Percentiles rank a stretch among this genome's conserved stretches.
Conservation (phyloP, 2,113 vertebrate species). For the Pongo pygmaeus region DNA sequence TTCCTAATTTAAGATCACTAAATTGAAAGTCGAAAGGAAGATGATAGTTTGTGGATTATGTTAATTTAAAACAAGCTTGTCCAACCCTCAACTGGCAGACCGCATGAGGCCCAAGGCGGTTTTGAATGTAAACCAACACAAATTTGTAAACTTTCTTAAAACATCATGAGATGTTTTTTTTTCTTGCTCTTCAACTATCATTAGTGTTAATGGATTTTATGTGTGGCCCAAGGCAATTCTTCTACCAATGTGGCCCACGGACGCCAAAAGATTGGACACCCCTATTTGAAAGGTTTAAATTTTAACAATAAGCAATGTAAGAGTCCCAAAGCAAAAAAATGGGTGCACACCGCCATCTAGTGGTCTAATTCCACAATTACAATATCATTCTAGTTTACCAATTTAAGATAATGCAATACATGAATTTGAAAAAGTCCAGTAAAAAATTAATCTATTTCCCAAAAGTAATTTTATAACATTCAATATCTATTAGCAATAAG, state of each 20-base stretch:
- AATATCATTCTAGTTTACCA: accelerated
- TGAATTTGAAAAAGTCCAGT: background rate
- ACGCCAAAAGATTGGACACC: too few relatives aligned
- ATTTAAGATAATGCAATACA: too few relatives aligned
- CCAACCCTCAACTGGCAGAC: too few relatives aligned
- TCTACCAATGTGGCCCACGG: too few relatives aligned
- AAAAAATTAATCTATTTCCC: background rate
- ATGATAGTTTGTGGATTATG: background rate
- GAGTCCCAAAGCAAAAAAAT: background rate
- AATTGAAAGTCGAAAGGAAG: background rate
- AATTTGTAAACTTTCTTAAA: too few relatives aligned
- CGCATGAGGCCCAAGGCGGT: too few relatives aligned
- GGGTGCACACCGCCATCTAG: conserved; percentile 26
- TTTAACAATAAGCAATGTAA: background rate
- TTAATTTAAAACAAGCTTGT: background rate
- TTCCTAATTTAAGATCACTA: background rate
- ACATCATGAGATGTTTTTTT: too few relatives aligned
- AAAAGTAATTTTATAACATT: background rate
- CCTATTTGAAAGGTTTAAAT: background rate
- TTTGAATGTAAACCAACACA: too few relatives aligned
- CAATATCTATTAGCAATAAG: background rate
- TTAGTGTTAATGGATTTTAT: too few relatives aligned
- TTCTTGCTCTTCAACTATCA: too few relatives aligned
- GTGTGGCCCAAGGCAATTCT: too few relatives aligned
- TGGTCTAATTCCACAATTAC: background rate